Conservation (phyloP, 2,113 vertebrate genomes). For the Lepidiolamprologus cunningtoni region DNA sequence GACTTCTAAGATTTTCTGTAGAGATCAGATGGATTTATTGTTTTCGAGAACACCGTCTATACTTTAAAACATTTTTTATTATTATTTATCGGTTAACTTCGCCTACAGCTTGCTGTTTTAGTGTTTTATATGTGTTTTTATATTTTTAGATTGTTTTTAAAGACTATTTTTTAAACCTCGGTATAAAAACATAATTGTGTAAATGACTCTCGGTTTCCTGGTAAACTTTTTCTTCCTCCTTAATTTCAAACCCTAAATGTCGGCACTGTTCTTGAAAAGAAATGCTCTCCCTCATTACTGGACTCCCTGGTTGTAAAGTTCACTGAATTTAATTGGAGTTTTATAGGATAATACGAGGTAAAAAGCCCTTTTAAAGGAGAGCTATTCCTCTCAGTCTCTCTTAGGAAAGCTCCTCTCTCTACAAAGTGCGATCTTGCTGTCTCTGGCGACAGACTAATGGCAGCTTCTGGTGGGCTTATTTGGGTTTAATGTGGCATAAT, state of each 20-base stretch:
- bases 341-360: slow-evolving; percentile 69
- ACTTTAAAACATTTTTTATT: neutral
- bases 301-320: slow-evolving; percentile 67
- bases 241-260: slow-evolving; percentile 47
- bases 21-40: neutral
- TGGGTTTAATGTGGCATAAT: slow-evolving; percentile 77
- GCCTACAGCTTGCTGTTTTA: neutral
- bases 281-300: slow-evolving; percentile 53
- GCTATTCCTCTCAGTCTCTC: slow-evolving; percentile 60
- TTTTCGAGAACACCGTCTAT: neutral
- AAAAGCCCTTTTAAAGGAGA: slow-evolving; percentile 63
- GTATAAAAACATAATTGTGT: neutral
- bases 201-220: neutral
- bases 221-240: slow-evolving; percentile 26
- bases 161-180: neutral
- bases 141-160: neutral
- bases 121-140: neutral
- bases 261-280: slow-evolving; percentile 35
- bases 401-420: slow-evolving; percentile 48
- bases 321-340: slow-evolving; percentile 71
- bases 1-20: neutral
- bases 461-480: slow-evolving; percentile 67
- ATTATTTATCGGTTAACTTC: neutral
- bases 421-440: slow-evolving; percentile 59
- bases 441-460: slow-evolving; percentile 64